Evolutionary conservation across 2,888 invertebrate genomes (phyloP).

Genomic region (Drosophila stalkeri): DNA sequence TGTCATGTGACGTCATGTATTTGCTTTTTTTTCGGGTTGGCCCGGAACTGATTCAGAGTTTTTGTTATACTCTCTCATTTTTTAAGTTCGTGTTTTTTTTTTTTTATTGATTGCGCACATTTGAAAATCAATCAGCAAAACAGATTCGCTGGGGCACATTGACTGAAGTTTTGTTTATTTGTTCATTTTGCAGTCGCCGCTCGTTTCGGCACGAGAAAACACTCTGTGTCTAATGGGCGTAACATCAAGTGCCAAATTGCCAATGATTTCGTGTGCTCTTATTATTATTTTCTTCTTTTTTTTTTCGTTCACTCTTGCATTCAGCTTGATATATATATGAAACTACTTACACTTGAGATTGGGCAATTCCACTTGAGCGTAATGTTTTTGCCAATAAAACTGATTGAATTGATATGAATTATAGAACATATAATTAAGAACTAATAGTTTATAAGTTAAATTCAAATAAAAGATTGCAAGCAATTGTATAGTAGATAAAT

Average conservation of each 20-base stretch:
- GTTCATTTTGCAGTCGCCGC: conserved; percentile 45
- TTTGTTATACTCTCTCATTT: conserved; percentile 19
- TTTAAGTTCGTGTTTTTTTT: conserved; percentile 16
- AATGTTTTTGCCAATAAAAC: conserved; percentile 1
- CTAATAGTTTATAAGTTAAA: background rate
- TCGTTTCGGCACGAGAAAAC: conserved; percentile 27
- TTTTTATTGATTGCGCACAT: conserved; percentile 76
- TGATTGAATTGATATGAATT: conserved; percentile 9
- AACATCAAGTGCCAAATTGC: conserved; percentile 53
- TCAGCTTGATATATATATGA: background rate
- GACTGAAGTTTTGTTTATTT: conserved; percentile 79
- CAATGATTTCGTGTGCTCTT: background rate
- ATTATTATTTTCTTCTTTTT: no score
- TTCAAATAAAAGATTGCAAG: background rate
- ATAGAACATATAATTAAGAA: background rate
- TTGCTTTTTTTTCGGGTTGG: background rate
- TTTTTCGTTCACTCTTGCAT: background rate
- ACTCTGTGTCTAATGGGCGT: conserved; percentile 46
- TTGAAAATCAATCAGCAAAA: conserved; percentile 56
- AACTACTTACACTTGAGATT: conserved; percentile 30
- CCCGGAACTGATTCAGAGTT: conserved; percentile 5
- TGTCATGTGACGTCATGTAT: conserved; percentile 57
- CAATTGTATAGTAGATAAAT: no score
- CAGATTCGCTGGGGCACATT: conserved; percentile 50
- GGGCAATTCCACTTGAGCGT: conserved; percentile 9